Conservation (phyloP, 2,888 invertebrate genomes). For the Ichneumoninae sp. region DNA sequence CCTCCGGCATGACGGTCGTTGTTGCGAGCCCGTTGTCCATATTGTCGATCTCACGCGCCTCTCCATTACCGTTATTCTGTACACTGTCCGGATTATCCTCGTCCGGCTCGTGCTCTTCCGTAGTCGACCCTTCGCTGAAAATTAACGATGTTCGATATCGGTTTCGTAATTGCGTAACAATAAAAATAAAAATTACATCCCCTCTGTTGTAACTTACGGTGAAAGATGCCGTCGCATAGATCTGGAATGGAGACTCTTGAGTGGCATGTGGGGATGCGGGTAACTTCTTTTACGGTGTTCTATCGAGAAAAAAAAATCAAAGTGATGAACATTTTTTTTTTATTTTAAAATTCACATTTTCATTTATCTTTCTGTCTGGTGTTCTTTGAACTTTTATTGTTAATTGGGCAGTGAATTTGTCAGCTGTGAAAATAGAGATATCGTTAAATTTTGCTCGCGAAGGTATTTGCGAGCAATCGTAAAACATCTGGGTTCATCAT, state of each 20-base stretch:
- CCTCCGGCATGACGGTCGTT: constrained; percentile 41
- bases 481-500: constrained; percentile 43
- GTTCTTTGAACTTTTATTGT: constrained; percentile 25
- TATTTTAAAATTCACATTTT: constrained; percentile 9
- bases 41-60: constrained; percentile 70
- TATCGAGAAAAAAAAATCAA: constrained; percentile 77
- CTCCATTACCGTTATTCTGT: constrained; percentile 65
- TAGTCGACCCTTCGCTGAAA: constrained; percentile 80
- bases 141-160: constrained; percentile 19
- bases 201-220: constrained; percentile 77
- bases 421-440: not conserved
- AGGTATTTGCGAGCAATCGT: constrained; percentile 33
- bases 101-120: constrained; percentile 78
- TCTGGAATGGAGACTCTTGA: constrained; percentile 86
- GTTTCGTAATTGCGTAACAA: not conserved
- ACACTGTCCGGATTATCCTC: constrained; percentile 75
- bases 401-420: not conserved
- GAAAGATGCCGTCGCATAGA: constrained; percentile 86
- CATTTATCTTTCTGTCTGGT: constrained; percentile 8
- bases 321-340: not conserved
- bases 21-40: constrained; percentile 76
- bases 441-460: constrained; percentile 24
- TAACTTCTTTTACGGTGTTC: constrained; percentile 88
- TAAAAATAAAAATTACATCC: not conserved
- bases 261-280: constrained; percentile 87